Conservation (phyloP, 2,797 vertebrate genomes). For the Danio aesculapii region DNA sequence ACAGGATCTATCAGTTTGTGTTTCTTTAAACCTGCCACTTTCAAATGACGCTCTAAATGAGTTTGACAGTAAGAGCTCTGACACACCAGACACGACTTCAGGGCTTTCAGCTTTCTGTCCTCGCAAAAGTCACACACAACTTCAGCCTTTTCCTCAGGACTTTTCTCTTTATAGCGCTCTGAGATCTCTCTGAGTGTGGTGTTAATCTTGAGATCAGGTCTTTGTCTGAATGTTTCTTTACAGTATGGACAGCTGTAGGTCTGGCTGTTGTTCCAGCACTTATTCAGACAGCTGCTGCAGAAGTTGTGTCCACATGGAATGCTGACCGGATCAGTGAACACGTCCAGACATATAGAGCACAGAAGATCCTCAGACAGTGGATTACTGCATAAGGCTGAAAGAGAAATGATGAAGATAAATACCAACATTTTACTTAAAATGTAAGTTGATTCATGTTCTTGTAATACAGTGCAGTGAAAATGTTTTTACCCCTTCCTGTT, state of each 20-base stretch:
- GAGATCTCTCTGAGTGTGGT: not conserved
- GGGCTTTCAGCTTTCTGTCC: not conserved
- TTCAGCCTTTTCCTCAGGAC: not conserved
- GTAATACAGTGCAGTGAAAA: no score
- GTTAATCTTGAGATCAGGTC: slow-evolving; percentile 18
- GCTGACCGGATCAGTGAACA: slow-evolving; percentile 30
- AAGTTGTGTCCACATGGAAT: slow-evolving; percentile 5
- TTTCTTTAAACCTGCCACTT: no score
- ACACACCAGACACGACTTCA: no score
- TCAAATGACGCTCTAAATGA: no score
- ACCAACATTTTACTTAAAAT: no score
- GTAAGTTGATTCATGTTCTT: no score
- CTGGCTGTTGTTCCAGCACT: not conserved
- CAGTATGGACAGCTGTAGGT: not conserved
- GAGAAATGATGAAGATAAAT: not conserved
- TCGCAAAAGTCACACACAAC: slow-evolving; percentile 4
- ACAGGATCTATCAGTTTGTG: no score
- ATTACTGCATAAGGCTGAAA: fast-evolving
- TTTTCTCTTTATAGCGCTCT: not conserved
- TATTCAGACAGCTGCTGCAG: slow-evolving; percentile 18
- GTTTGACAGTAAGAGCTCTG: no score
- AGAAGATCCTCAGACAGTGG: not conserved
- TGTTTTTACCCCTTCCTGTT: no score
- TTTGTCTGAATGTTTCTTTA: not conserved
- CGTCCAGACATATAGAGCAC: slow-evolving; percentile 24